These are phyloP conservation scores for Uria lomvia DNA, from an alignment of 2,113 vertebrate genomes.

Conservation along the genomic window DNA sequence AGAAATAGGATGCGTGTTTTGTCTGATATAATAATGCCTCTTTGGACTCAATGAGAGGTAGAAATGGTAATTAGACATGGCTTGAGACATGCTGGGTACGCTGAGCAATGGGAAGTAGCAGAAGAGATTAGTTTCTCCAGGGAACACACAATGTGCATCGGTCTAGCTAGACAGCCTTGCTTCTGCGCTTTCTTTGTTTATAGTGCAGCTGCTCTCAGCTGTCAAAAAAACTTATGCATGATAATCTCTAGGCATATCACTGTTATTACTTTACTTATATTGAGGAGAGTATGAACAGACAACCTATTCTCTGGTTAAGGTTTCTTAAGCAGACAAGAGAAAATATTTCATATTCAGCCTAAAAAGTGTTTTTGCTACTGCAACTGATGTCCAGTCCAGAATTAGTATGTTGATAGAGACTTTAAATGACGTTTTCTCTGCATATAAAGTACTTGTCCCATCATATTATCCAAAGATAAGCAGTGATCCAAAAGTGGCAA, in stretches of 20 bases:
- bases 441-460: background rate
- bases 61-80: background rate
- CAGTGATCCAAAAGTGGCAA: background rate
- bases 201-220: background rate
- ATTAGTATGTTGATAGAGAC: background rate
- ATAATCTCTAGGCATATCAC: background rate
- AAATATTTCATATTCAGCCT: background rate
- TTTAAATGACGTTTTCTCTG: background rate
- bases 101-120: background rate
- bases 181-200: background rate
- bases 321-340: background rate
- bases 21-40: background rate
- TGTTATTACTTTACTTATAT: background rate
- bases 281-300: background rate
- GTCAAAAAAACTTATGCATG: background rate
- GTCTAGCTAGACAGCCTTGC: background rate
- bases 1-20: background rate
- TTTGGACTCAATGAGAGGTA: background rate
- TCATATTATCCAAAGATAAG: background rate
- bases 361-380: background rate
- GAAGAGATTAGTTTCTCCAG: background rate
- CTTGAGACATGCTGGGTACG: background rate
- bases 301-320: background rate
- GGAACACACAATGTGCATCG: background rate
- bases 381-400: background rate